Percentiles rank a stretch among this genome's conserved stretches.
Conservation (phyloP, 2,797 vertebrate genomes). For the Emys orbicularis region DNA sequence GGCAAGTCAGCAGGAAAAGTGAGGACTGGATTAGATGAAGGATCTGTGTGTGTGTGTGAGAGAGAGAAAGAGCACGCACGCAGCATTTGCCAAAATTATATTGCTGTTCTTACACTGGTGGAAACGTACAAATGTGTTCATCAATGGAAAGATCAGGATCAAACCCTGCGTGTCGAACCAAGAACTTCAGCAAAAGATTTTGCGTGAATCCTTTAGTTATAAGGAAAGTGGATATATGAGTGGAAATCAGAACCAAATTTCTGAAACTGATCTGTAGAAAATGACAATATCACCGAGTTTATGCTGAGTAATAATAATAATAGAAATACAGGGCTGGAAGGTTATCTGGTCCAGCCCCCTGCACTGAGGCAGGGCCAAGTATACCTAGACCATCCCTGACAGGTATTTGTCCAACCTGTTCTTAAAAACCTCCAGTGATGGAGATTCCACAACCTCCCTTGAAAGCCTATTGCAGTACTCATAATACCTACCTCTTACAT, state of each 20-base stretch:
- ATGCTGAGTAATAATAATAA: neutral
- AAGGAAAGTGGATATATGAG: neutral
- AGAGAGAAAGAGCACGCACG: neutral
- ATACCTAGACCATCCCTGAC: neutral
- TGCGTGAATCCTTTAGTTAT: conserved; percentile 25
- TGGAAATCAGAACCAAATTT: neutral
- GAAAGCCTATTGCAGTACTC: neutral
- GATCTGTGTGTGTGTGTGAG: neutral
- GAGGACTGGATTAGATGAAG: conserved; percentile 46
- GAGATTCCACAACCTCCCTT: neutral
- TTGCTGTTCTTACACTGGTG: conserved; percentile 20
- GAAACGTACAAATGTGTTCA: neutral
- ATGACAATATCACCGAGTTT: neutral
- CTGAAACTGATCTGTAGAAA: conserved; percentile 33
- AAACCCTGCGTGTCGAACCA: neutral
- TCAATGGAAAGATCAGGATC: neutral
- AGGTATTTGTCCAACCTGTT: neutral
- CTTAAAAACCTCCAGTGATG: neutral
- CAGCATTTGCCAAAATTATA: conserved; percentile 31
- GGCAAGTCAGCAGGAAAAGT: conserved; percentile 42
- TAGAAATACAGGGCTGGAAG: neutral
- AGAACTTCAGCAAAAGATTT: conserved; percentile 41
- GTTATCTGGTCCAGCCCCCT: neutral
- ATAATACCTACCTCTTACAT: neutral
- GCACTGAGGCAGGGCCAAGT: neutral